Conservation (phyloP, 2,888 invertebrate species). For the Amorpha juglandis region DNA sequence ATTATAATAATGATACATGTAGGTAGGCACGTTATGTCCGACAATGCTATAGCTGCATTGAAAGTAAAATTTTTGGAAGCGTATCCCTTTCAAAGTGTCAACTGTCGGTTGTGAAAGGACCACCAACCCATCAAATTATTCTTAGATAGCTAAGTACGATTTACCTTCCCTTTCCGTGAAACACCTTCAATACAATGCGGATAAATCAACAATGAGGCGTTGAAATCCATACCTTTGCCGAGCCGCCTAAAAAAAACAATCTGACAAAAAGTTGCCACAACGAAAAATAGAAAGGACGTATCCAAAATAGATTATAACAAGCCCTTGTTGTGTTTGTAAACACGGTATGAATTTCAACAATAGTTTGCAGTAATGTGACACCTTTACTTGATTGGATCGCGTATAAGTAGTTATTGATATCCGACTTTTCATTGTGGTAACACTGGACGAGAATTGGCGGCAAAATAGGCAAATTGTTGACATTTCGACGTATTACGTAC, state of each 20-base stretch:
- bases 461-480: conserved; percentile 79
- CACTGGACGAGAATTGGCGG: conserved; percentile 62
- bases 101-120: conserved; percentile 66
- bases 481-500: conserved; percentile 62
- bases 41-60: conserved; percentile 39
- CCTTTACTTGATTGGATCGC: conserved; percentile 75
- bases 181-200: conserved; percentile 65
- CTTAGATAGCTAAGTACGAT: conserved; percentile 59
- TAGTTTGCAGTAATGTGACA: conserved; percentile 76
- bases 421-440: conserved; percentile 67
- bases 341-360: conserved; percentile 67
- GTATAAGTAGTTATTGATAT: conserved; percentile 73
- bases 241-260: conserved; percentile 64
- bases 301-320: conserved; percentile 82
- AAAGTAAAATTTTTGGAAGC: conserved; percentile 67
- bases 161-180: conserved; percentile 76
- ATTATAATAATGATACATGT: too few species aligned
- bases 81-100: conserved; percentile 65
- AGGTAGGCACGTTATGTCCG: too few species aligned
- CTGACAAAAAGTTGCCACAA: conserved; percentile 71
- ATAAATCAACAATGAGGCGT: conserved; percentile 80
- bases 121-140: conserved; percentile 70
- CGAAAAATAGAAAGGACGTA: conserved; percentile 76
- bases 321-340: conserved; percentile 84
- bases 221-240: conserved; percentile 77